A percentile compares a stretch with the other conserved stretches of the same genome.
These are phyloP conservation scores for Megalurothrips usitatus DNA, from an alignment of 2,888 invertebrate species.

Conservation along the genomic window DNA sequence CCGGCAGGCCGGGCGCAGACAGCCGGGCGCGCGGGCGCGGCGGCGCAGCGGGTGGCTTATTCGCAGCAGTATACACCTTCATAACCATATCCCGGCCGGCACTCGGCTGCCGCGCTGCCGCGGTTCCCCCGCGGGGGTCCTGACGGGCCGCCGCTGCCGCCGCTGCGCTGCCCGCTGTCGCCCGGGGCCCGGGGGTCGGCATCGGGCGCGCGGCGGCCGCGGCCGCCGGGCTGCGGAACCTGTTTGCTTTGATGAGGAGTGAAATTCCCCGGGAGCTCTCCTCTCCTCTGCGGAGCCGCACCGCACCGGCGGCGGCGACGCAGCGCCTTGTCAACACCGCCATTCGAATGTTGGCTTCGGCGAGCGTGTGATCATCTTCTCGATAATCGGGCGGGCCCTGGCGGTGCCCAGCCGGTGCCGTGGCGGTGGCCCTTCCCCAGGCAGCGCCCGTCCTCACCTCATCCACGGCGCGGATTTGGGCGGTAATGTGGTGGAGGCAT, in stretches of 20 bases:
- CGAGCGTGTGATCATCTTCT: slow-evolving; percentile 7
- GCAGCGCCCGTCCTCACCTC: not conserved
- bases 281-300: not conserved
- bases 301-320: not conserved
- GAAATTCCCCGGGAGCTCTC: slow-evolving; percentile 10
- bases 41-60: slow-evolving; percentile 1
- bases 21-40: not conserved
- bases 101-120: not conserved
- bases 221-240: not conserved
- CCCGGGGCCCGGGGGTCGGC: not conserved
- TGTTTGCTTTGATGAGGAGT: slow-evolving; percentile 18
- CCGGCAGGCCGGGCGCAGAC: too few species aligned
- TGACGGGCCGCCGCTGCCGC: too few species aligned
- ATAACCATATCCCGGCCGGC: not conserved
- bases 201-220: not conserved
- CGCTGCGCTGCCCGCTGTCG: not conserved
- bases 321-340: slow-evolving; percentile 13
- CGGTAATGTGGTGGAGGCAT: not conserved
- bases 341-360: not conserved
- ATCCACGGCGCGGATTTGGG: not conserved
- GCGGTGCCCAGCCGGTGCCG: not conserved
- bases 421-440: not conserved
- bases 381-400: not conserved
- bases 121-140: not conserved
- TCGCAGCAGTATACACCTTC: not conserved